Evolutionary conservation across 2,888 invertebrate species (phyloP), one percentile per base, ranked within the genome.

Genomic region (Ichneumoninae sp.): DNA sequence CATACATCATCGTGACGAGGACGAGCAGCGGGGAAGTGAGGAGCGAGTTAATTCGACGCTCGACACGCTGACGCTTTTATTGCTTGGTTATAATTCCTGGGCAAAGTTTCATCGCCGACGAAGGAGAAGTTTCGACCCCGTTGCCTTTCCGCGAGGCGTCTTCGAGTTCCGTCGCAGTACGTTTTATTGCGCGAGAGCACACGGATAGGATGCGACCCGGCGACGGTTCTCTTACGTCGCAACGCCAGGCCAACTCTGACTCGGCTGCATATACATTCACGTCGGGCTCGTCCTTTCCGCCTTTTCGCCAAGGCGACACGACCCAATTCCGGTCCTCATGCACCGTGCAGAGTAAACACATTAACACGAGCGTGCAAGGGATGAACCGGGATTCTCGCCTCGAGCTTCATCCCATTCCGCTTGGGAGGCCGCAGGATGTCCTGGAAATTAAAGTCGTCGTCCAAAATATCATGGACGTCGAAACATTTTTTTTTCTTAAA

Each of bases 301-400:
- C 65, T 54, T 52, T 66, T 52, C 52, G 62, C 54, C 60, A 71
- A 77, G 65, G n/a, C 76, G 70, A 62, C 68, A 72, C 78, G 78
- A 82, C 82, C 82, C 72, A 82, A 82, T 82, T 82, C 72, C 78
- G 60, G 78, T 82, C 78, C 78, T 82, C 78, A 54, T 68, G 16
- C 68, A 40, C 26, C 57, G 47, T 71, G 71, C 57, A 65, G 50
- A 72, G 84, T 76, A 85, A 82, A 82, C 84, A 85, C 82, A 85
- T 85, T 85, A 85, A 85, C 75, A 79, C 79, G 76, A 85, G 70
- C 57, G 65, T 40, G 60, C 16, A 44, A 50, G 72, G 22, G 71
- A 57, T 71, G 68, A 72, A 26, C 44, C 70, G 40, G 47, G 30
- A 33, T 19, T 26, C 30, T 47, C 22, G 36, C 40, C 3, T 54